Evolutionary conservation across 2,113 vertebrate genomes (phyloP).

Genomic region (Sinocyclocheilus maitianheensis): DNA sequence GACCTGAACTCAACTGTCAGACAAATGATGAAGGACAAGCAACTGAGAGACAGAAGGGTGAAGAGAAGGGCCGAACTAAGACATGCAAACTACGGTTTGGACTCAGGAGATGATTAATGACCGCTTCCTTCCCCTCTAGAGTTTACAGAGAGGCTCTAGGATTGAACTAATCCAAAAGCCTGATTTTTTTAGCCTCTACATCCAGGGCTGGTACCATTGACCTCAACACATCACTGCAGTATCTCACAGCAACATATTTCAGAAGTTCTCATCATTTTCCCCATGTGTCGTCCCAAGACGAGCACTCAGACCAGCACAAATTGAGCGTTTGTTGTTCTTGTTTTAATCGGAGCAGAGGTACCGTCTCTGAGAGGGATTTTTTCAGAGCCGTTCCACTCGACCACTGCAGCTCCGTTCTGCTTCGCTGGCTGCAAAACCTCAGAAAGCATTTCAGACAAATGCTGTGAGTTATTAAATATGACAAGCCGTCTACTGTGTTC

Average conservation of each 20-base stretch:
- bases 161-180: background rate
- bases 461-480: background rate
- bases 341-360: background rate
- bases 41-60: slow-evolving; percentile 5
- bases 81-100: background rate
- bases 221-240: background rate
- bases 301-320: background rate
- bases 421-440: slow-evolving; percentile 16
- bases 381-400: slow-evolving; percentile 3
- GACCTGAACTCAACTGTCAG: slow-evolving; percentile 43
- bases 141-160: background rate
- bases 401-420: background rate
- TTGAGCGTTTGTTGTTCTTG: background rate
- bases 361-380: background rate
- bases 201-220: slow-evolving; percentile 20
- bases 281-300: background rate
- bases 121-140: background rate
- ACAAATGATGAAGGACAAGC: background rate
- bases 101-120: slow-evolving; percentile 27
- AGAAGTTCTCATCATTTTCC: background rate
- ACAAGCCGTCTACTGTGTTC: slow-evolving; percentile 33
- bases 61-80: background rate
- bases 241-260: background rate
- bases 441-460: background rate
- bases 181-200: background rate